Conservation (phyloP, 2,888 invertebrate genomes). For the Ashinkailepas kermadecensis region DNA sequence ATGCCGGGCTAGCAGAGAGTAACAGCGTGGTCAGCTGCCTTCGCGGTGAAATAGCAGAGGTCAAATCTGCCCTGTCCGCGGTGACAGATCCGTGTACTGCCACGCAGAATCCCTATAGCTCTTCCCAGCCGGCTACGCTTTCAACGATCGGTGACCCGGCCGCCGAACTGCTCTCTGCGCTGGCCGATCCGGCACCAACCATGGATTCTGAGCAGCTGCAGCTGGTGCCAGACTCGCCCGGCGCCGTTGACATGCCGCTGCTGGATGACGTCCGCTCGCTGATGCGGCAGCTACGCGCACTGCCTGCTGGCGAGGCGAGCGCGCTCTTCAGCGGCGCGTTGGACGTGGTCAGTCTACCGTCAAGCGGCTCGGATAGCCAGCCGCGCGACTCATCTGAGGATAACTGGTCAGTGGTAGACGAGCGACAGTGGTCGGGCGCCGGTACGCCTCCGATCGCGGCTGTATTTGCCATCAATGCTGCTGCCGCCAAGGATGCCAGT, state of each 20-base stretch:
- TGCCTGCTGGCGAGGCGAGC: background rate
- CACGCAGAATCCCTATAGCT: too few species aligned
- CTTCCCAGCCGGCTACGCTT: too few species aligned
- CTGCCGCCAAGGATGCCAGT: background rate
- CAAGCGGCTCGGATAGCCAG: background rate
- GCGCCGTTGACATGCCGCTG: background rate
- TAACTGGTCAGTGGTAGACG: constrained; percentile 8
- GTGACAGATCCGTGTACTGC: too few species aligned
- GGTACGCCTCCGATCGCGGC: background rate
- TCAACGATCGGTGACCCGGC: too few species aligned
- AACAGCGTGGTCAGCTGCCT: too few species aligned
- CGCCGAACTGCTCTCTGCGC: background rate
- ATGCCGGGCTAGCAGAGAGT: background rate
- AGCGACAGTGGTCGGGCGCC: background rate
- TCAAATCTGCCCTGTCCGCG: too few species aligned
- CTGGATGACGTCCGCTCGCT: background rate
- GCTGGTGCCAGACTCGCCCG: background rate
- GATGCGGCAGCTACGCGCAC: constrained; percentile 13
- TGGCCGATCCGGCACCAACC: background rate
- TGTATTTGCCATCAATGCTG: too few species aligned
- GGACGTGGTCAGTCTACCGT: constrained; percentile 3
- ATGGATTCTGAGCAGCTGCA: background rate
- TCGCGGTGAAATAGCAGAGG: too few species aligned
- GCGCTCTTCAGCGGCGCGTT: background rate
- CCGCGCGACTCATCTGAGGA: constrained; percentile 6